A percentile compares a stretch with the other conserved stretches of the same genome.
These are phyloP conservation scores for Platycheirus rosarum DNA, from an alignment of 2,888 invertebrate genomes.

Conservation along the genomic window DNA sequence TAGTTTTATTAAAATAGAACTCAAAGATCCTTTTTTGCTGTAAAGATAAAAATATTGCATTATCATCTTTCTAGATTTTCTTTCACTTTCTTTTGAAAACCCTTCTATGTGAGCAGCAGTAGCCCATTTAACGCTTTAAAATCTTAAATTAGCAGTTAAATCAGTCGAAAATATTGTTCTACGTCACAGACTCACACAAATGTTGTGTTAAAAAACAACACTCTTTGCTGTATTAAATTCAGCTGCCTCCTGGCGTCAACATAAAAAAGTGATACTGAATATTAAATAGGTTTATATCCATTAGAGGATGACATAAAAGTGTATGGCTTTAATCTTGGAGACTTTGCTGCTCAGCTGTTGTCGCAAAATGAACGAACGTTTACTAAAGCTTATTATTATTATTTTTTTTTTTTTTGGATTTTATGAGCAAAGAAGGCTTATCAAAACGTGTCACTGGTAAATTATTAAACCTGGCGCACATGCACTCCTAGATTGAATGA, in stretches of 20 bases:
- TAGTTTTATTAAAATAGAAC: no score
- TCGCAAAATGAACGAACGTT: conserved; percentile 3
- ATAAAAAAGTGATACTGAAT: conserved; percentile 39
- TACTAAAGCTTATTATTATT: background rate
- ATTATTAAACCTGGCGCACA: conserved; percentile 25
- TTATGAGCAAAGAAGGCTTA: conserved; percentile 26
- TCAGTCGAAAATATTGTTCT: no score
- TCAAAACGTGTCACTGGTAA: conserved; percentile 26
- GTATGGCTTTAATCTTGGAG: conserved; percentile 29
- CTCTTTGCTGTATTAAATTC: conserved; percentile 13
- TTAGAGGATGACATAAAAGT: conserved; percentile 31
- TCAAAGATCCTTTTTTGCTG: no score
- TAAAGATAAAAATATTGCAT: no score
- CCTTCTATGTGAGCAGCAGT: no score
- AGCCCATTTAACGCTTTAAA: no score
- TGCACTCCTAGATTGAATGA: conserved; percentile 10
- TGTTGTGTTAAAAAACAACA: no score
- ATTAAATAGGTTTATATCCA: conserved; percentile 40
- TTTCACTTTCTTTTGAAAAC: no score
- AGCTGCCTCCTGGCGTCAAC: conserved; percentile 33
- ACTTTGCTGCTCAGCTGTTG: conserved; percentile 28
- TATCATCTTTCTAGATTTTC: no score
- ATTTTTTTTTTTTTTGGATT: background rate
- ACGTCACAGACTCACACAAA: no score
- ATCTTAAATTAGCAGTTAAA: no score